phyloP scores from a whole-genome alignment of 2,888 invertebrate species.

The Agrotis puta region DNA sequence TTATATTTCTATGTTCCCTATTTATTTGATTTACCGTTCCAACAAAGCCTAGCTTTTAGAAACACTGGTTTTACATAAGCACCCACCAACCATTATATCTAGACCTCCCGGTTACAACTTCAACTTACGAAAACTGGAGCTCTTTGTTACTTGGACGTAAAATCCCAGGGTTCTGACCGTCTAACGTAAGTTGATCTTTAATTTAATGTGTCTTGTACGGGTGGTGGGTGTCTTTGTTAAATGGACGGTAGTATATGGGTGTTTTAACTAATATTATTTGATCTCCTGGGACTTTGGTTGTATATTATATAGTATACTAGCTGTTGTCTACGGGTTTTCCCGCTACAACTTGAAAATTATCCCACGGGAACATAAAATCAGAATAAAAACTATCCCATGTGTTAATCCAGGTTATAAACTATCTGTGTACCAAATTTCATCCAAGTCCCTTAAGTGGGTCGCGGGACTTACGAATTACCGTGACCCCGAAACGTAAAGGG shows the following conservation, averaged over 20 bases:
- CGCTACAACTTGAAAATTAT: too few species aligned
- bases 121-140: background rate
- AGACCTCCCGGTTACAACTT: slow-evolving; percentile 33
- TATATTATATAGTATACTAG: background rate
- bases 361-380: too few species aligned
- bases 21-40: background rate
- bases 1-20: background rate
- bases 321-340: too few species aligned
- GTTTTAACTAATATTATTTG: slow-evolving; percentile 7
- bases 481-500: too few species aligned
- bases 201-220: background rate
- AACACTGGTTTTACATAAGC: slow-evolving; percentile 49
- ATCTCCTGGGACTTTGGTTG: slow-evolving; percentile 36
- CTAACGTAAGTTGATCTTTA: slow-evolving; percentile 36
- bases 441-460: too few species aligned
- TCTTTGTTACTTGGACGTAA: slow-evolving; percentile 4
- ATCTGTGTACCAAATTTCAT: too few species aligned
- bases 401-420: too few species aligned
- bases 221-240: background rate
- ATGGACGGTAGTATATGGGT: slow-evolving; percentile 36
- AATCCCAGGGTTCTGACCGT: slow-evolving; percentile 12
- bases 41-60: background rate
- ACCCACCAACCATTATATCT: background rate
- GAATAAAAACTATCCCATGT: too few species aligned
- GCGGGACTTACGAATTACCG: too few species aligned